Evolutionary conservation across 2,888 invertebrate genomes (phyloP), one percentile per base, ranked within the genome.

Genomic region (Aspidapion aeneum): DNA sequence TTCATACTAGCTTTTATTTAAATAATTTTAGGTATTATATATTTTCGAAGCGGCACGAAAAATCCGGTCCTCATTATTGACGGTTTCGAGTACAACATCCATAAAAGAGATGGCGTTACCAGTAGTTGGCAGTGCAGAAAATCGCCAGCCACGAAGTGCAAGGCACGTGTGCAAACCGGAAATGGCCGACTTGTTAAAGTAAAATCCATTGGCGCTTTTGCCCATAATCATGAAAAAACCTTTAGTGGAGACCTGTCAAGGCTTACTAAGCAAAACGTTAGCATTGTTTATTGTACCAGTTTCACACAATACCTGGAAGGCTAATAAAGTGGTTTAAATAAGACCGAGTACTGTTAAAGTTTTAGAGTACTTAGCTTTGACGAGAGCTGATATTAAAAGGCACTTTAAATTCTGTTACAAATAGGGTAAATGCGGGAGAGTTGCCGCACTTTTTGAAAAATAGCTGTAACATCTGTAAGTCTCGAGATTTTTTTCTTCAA

Each of bases 1-100:
- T n/a, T n/a, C n/a, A n/a, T n/a, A n/a, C n/a, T n/a, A n/a, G n/a
- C n/a, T n/a, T n/a, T n/a, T n/a, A n/a, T n/a, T n/a, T n/a, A n/a
- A n/a, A n/a, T n/a, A n/a, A n/a, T 61, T 61, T 61, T 51, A 62
- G 62, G 52, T 19, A 54, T 52, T 9, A 50, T 63, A 35, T 61
- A 61, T 55, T 65, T 65, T 52, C 50, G 50, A 18, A 9, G 18
- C 5, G 61, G 50, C 21, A 49, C 58, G 35, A 65, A 60, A n/a
- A 54, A 63, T 55, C 65, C 63, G 18, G 60, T 57, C 49, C 54
- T 63, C 12, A 60, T 63, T 16, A 9, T 62, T 0, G 55, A 63
- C 55, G 62, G 58, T n/a, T 49, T 51, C 55, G 61, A 64, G 20
- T 64, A 35, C 35, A 58, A 49, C 21, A 21, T 58, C 35, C 35